Base-by-base conservation (phyloP, 1,140 invertebrate genomes). In the Conus betulinus region DNA sequence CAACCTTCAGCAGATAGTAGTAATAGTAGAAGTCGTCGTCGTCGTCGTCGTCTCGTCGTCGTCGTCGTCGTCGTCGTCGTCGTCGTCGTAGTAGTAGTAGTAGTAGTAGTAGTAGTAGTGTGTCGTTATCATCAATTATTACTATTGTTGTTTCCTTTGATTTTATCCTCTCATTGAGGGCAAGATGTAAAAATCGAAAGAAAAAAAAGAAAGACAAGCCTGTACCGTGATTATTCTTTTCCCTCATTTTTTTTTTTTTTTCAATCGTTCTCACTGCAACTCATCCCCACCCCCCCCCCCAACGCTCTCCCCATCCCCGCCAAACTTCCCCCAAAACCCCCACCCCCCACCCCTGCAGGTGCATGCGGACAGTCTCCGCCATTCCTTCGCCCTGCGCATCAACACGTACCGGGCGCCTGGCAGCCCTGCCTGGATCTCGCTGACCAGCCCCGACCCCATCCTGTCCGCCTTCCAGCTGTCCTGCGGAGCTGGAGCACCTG, bases 361-460 rank as follows among this genome's bases (percentile, higher is more conserved):
- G 15, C 85, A 87, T 74, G 85, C 85, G 20, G 82, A 39, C 88
- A 93, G 92, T 88, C 91, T 94, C n/a, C 91, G 93, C 27, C 93
- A 94, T 90, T 94, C 93, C 8, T 84, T 94, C 52, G n/a, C n/a
- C 0, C 94, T 94, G 20, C 88, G 95, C 25, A 94, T 95, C 27
- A 94, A 95, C 88, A 94, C 95, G 8, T 95, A 95, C 88, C 51
- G 79, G 67, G 95, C 94, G 51, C 91, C 95, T 82, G 94, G 95
- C 8, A 95, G 95, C 88, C 95, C 95, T 23, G 95, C 96, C 0
- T 97, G 97, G 93, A 96, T 97, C 87, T 97, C 96, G 76, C 96
- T 97, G 85, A 96, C 96, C 0, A 96, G 96, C 0, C 92, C 96
- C 15, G 97, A 97, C 94, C 97, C 97, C 0, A 96, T 97, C 85